These are phyloP conservation scores for Agriopis marginaria DNA, from an alignment of 2,888 invertebrate species.

Conservation along the genomic window DNA sequence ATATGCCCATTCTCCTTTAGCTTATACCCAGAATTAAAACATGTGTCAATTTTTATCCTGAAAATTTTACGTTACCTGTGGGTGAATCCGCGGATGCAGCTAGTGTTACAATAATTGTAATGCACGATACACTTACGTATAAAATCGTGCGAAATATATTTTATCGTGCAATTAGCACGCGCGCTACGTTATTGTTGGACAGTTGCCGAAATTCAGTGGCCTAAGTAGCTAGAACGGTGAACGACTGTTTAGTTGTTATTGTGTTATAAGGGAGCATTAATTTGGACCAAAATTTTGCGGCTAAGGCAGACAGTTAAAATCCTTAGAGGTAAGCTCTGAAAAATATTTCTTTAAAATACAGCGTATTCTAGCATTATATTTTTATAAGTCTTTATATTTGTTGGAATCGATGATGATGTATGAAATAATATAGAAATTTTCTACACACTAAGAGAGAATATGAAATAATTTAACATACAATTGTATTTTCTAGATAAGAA, in stretches of 20 bases:
- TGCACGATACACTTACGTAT: constrained; percentile 46
- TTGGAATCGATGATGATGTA: too few species aligned
- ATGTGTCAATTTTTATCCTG: not conserved
- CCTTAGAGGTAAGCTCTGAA: constrained; percentile 23
- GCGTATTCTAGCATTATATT: too few species aligned
- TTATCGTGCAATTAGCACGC: constrained; percentile 68
- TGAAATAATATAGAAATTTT: not conserved
- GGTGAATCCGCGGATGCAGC: not conserved
- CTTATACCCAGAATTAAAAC: too few species aligned
- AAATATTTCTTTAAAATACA: too few species aligned
- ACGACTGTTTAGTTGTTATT: constrained; percentile 14
- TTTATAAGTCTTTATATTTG: too few species aligned
- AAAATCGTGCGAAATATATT: constrained; percentile 71
- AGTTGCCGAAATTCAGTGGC: constrained; percentile 59
- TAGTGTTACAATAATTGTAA: constrained; percentile 27
- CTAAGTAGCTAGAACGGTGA: constrained; percentile 31
- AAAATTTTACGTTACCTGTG: not conserved
- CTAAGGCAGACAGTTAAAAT: not conserved
- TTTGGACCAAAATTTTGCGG: not conserved
- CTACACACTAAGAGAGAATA: too few species aligned
- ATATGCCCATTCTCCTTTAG: too few species aligned
- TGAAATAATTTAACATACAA: too few species aligned
- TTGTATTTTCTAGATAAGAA: too few species aligned
- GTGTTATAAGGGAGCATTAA: constrained; percentile 13
- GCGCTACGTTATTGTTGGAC: constrained; percentile 47